phyloP scores from a whole-genome alignment of 2,888 invertebrate species.

The Drosophila nr. perissopoda region DNA sequence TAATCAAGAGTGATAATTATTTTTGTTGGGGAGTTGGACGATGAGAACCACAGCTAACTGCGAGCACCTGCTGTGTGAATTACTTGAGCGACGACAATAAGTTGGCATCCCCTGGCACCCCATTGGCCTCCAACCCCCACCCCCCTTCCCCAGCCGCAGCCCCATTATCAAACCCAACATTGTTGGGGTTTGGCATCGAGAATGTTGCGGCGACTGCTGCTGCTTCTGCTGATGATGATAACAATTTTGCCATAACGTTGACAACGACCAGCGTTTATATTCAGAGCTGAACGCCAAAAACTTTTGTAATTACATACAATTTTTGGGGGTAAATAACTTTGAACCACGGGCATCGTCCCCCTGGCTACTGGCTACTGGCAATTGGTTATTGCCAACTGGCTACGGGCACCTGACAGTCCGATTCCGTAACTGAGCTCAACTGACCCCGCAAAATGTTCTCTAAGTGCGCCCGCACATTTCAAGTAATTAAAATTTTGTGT shows the following conservation, averaged over 20 bases:
- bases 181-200: slow-evolving; percentile 49
- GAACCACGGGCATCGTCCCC: slow-evolving; percentile 51
- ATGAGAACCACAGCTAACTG: slow-evolving; percentile 73
- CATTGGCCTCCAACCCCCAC: slow-evolving; percentile 4
- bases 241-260: slow-evolving; percentile 78
- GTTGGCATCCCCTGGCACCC: slow-evolving; percentile 61
- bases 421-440: slow-evolving; percentile 33
- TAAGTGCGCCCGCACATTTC: slow-evolving; percentile 78
- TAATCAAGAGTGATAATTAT: slow-evolving; percentile 81
- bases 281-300: slow-evolving; percentile 72
- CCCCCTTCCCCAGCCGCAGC: not conserved
- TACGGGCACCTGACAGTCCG: slow-evolving; percentile 1
- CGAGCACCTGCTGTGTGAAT: slow-evolving; percentile 80
- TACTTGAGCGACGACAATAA: slow-evolving; percentile 75
- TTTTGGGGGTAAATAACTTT: slow-evolving; percentile 79
- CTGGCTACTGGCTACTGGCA: slow-evolving; percentile 24
- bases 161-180: slow-evolving; percentile 13
- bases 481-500: slow-evolving; percentile 79
- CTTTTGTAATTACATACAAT: slow-evolving; percentile 81
- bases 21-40: slow-evolving; percentile 66
- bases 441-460: slow-evolving; percentile 74
- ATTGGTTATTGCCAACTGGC: not conserved
- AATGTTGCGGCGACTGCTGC: slow-evolving; percentile 5
- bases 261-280: slow-evolving; percentile 75
- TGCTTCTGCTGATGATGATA: slow-evolving; percentile 69